Base-by-base conservation (phyloP, 2,888 invertebrate species). In the Notocelia uddmanniana region DNA sequence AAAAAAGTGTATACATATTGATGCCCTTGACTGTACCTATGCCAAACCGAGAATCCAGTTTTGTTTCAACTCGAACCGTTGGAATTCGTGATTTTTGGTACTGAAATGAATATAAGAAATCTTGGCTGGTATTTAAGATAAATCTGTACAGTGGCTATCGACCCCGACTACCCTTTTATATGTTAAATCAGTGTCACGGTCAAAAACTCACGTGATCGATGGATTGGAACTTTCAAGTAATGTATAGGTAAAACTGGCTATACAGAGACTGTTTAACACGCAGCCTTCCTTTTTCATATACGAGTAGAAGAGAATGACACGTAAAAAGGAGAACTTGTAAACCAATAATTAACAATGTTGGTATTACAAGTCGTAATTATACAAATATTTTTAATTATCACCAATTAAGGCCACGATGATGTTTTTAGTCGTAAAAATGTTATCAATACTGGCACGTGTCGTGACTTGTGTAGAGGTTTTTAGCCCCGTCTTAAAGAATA, bases 101-200 rank as follows among this genome's bases (percentile, higher is more conserved):
- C 13, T 37, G 19, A 41, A n/a, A 5, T 11, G 10, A 37, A 37
- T 1, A 41, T 41, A 10, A 34, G 8, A 2, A 9, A 41, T 41
- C 5, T 13, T 2, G 9, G 48, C 18, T 48, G 9, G 8, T 48
- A 19, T 11, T 37, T 18, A 10, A 26, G 26, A 11, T 41, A 58
- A 18, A 21, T 21, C 58, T 13, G 18, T 37, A 10, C 19, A 58
- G 34, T 23, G 59, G 60, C 45, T 45, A n/a, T 45, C 23, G 60
- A 60, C 10, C 60, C 23, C n/a, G 41, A 41, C 23, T 8, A 45
- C n/a, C 13, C 34, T 11, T 45, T 48, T 62, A 41, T 26, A 45
- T 18, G 59, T 23, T 59, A 41, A 41, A 45, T 10, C 59, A 23
- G 23, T 59, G 41, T 45, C 59, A 15, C n/a, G 23, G 59, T 59